phyloP scores from a whole-genome alignment of 2,888 invertebrate genomes.

The Trissoscelio sp. region DNA sequence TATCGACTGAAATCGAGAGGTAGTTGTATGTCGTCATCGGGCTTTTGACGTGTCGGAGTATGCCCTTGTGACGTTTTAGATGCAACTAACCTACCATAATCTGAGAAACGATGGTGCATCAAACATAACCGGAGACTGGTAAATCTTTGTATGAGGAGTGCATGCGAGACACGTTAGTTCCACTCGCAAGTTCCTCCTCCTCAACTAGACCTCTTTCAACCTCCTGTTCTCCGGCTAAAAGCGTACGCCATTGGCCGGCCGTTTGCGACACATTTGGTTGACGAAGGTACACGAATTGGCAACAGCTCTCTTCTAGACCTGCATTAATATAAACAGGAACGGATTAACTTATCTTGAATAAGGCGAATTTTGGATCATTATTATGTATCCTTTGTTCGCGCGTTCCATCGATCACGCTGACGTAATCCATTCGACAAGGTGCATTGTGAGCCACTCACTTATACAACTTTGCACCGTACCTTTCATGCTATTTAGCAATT shows the following conservation, averaged over 20 bases:
- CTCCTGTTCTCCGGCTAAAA: constrained; percentile 74
- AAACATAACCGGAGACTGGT: constrained; percentile 82
- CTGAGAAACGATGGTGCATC: constrained; percentile 81
- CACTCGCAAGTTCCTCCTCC: not conserved
- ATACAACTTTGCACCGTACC: too few species aligned
- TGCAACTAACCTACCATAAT: constrained; percentile 83
- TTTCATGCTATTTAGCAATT: too few species aligned
- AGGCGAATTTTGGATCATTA: constrained; percentile 45
- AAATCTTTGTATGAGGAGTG: constrained; percentile 80
- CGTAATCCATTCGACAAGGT: too few species aligned
- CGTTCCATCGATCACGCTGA: not conserved
- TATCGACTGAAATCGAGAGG: constrained; percentile 5
- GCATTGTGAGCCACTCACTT: too few species aligned
- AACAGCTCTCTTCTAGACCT: constrained; percentile 73
- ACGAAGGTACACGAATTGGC: constrained; percentile 73
- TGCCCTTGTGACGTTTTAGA: constrained; percentile 69
- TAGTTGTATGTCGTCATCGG: constrained; percentile 41
- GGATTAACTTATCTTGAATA: constrained; percentile 41
- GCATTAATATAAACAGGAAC: constrained; percentile 58
- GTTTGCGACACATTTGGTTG: constrained; percentile 76
- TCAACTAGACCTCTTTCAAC: not conserved
- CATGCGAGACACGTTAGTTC: constrained; percentile 74
- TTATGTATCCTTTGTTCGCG: not conserved
- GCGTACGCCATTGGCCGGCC: constrained; percentile 77
- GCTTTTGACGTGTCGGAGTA: constrained; percentile 70